A percentile compares a stretch with the other conserved stretches of the same genome.
Evolutionary conservation across 2,113 vertebrate species (phyloP).

Genomic region (Cynocephalus volans): DNA sequence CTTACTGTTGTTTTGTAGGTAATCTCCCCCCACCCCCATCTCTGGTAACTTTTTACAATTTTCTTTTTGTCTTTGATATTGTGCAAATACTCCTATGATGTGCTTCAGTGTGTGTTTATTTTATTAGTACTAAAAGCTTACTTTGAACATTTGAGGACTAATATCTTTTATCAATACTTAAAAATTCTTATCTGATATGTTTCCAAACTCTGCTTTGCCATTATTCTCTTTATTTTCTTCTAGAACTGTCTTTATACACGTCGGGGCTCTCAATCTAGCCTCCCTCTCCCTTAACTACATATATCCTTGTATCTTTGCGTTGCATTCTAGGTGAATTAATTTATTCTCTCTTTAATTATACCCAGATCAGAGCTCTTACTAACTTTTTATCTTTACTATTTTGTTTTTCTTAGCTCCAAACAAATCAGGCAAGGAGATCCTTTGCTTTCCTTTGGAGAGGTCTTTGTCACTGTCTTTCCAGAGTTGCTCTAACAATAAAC

Average conservation of each 20-base stretch:
- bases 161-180: background rate
- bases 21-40: background rate
- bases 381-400: conserved; percentile 27
- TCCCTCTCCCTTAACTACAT: background rate
- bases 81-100: background rate
- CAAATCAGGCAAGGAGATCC: background rate
- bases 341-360: conserved; percentile 38
- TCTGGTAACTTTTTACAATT: background rate
- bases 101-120: background rate
- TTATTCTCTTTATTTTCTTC: conserved; percentile 51
- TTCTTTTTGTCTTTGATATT: conserved; percentile 40
- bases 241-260: background rate
- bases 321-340: conserved; percentile 6
- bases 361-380: conserved; percentile 8
- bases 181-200: background rate
- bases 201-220: conserved; percentile 21
- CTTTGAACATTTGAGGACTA: conserved; percentile 26
- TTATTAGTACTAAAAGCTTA: conserved; percentile 32
- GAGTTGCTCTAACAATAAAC: background rate
- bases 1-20: background rate
- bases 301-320: background rate
- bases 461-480: conserved; percentile 37
- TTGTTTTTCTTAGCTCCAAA: conserved; percentile 16
- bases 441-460: background rate
- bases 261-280: background rate